Evolutionary conservation across 2,113 vertebrate genomes (phyloP).

Genomic region (Dromaius novaehollandiae): DNA sequence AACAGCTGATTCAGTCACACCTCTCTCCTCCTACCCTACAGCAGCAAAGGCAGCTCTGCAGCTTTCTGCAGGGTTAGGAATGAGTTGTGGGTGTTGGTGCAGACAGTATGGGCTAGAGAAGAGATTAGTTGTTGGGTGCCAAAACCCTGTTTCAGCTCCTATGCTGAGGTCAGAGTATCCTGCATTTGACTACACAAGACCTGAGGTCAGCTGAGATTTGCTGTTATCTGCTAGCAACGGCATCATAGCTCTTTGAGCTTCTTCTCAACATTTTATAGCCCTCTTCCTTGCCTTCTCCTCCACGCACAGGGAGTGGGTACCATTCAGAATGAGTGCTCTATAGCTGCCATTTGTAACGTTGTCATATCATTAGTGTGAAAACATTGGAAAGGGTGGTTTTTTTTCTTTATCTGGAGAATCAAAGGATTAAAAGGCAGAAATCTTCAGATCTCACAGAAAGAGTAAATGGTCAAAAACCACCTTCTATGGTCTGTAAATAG

Average conservation of each 20-base stretch:
- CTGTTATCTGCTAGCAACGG: background rate
- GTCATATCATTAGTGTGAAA: background rate
- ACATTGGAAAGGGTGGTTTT: background rate
- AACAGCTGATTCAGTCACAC: background rate
- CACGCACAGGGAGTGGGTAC: background rate
- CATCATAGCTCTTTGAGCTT: background rate
- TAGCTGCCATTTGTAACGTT: background rate
- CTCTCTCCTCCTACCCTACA: conserved; percentile 1
- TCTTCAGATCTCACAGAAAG: background rate
- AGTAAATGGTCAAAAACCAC: background rate
- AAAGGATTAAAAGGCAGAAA: conserved; percentile 30
- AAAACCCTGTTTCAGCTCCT: background rate
- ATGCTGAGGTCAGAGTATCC: background rate
- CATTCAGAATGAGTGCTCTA: background rate
- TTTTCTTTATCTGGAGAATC: background rate
- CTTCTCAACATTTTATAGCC: background rate
- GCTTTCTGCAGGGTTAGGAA: background rate
- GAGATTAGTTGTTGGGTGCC: background rate
- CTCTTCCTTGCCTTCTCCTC: background rate
- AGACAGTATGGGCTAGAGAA: background rate
- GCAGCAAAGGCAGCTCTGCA: conserved; percentile 8
- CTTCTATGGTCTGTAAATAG: background rate
- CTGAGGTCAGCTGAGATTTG: background rate
- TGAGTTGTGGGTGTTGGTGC: background rate
- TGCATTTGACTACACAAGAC: background rate